Evolutionary conservation across 1,140 invertebrate species (phyloP).

Genomic region (Panagrolaimus sp.): DNA sequence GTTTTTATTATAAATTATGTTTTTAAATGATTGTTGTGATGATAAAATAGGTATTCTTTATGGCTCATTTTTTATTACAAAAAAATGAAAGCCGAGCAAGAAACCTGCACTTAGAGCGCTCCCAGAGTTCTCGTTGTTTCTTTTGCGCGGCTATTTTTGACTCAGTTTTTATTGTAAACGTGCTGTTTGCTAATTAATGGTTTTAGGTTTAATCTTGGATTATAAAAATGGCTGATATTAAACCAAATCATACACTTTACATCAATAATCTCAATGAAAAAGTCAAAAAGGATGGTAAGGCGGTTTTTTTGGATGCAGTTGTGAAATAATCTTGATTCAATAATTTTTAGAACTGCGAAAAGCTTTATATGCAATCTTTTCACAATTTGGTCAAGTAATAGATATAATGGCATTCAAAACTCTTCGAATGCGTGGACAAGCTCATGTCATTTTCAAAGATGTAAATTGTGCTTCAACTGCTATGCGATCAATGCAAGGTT

Average conservation of each 20-base stretch:
- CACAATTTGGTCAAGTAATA: slow-evolving; percentile 96
- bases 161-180: too few species aligned
- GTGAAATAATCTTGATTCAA: slow-evolving; percentile 6
- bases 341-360: slow-evolving; percentile 77
- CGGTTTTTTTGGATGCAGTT: too few species aligned
- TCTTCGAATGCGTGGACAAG: slow-evolving; percentile 94
- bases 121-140: too few species aligned
- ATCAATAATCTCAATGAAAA: slow-evolving; percentile 99
- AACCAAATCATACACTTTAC: slow-evolving; percentile 95
- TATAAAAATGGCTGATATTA: slow-evolving; percentile 49
- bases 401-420: slow-evolving; percentile 96
- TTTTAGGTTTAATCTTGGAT: too few species aligned
- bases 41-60: too few species aligned
- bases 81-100: too few species aligned
- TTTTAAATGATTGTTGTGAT: too few species aligned
- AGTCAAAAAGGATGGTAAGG: slow-evolving; percentile 85
- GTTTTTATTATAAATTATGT: too few species aligned
- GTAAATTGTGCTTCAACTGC: slow-evolving; percentile 92
- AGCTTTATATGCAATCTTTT: slow-evolving; percentile 96
- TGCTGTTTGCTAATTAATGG: too few species aligned
- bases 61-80: too few species aligned
- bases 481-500: slow-evolving; percentile 91
- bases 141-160: too few species aligned
- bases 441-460: slow-evolving; percentile 99
- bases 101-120: too few species aligned